A percentile compares a stretch with the other conserved stretches of the same genome.
These are phyloP conservation scores for Catagonus wagneri DNA, from an alignment of 2,113 vertebrate genomes.

Conservation along the genomic window DNA sequence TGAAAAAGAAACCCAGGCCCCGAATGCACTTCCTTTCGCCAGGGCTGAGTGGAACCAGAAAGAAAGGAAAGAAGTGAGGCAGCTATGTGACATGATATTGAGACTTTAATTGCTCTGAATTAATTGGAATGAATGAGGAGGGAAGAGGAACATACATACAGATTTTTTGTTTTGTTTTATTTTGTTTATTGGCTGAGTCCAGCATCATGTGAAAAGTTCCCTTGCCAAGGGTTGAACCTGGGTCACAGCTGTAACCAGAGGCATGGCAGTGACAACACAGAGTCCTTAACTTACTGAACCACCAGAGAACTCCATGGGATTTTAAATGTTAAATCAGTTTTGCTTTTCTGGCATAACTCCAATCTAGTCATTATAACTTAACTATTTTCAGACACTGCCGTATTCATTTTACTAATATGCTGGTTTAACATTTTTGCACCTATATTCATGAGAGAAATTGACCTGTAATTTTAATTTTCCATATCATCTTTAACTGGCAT, in stretches of 20 bases:
- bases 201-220: too few species aligned
- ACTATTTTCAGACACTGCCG: neutral
- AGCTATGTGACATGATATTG: neutral
- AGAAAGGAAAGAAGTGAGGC: neutral
- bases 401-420: neutral
- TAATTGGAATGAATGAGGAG: neutral
- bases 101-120: neutral
- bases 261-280: too few species aligned
- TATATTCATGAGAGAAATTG: neutral
- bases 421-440: neutral
- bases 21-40: neutral
- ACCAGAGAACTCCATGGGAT: too few species aligned
- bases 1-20: neutral
- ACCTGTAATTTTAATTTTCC: neutral
- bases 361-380: neutral
- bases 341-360: neutral
- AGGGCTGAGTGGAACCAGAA: neutral
- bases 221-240: too few species aligned
- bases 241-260: too few species aligned
- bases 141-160: neutral
- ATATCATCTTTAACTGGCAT: neutral
- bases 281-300: too few species aligned
- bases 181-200: too few species aligned
- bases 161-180: neutral
- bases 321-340: neutral